Conservation (phyloP, 2,113 vertebrate species). For the Tupaia chinensis region DNA sequence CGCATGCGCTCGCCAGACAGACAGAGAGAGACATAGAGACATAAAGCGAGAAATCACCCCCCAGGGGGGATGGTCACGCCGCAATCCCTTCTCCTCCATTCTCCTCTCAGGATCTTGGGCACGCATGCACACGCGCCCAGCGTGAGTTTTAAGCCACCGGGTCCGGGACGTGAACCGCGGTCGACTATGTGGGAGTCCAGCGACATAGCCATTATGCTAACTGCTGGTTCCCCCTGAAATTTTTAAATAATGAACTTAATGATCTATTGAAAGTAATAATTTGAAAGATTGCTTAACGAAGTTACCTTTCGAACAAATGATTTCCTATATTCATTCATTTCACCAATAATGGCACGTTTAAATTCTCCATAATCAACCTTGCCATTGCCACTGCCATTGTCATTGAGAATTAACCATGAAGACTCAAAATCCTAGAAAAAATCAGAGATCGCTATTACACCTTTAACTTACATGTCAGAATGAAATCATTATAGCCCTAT, state of each 20-base stretch:
- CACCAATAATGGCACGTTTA: constrained; percentile 86
- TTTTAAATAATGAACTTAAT: constrained; percentile 18
- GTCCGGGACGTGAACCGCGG: too few relatives aligned
- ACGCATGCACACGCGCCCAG: too few relatives aligned
- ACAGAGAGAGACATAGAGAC: too few relatives aligned
- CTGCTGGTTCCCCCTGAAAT: too few relatives aligned
- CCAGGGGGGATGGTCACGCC: too few relatives aligned
- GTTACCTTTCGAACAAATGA: constrained; percentile 90
- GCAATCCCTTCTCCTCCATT: too few relatives aligned
- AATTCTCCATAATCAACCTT: constrained; percentile 86
- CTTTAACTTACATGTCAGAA: background rate
- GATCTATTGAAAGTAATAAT: background rate
- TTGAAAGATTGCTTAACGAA: constrained; percentile 62
- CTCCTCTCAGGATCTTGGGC: too few relatives aligned
- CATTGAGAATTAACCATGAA: constrained; percentile 86
- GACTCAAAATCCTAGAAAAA: constrained; percentile 88
- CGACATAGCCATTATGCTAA: too few relatives aligned
- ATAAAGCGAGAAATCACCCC: too few relatives aligned
- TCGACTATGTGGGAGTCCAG: too few relatives aligned
- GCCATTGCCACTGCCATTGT: constrained; percentile 22
- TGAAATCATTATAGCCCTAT: background rate
- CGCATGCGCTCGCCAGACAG: too few relatives aligned
- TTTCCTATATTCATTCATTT: constrained; percentile 92
- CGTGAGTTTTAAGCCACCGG: too few relatives aligned
- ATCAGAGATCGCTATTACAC: background rate